Evolutionary conservation across 2,888 invertebrate genomes (phyloP).

Genomic region (Branchinecta sandiegonensis): DNA sequence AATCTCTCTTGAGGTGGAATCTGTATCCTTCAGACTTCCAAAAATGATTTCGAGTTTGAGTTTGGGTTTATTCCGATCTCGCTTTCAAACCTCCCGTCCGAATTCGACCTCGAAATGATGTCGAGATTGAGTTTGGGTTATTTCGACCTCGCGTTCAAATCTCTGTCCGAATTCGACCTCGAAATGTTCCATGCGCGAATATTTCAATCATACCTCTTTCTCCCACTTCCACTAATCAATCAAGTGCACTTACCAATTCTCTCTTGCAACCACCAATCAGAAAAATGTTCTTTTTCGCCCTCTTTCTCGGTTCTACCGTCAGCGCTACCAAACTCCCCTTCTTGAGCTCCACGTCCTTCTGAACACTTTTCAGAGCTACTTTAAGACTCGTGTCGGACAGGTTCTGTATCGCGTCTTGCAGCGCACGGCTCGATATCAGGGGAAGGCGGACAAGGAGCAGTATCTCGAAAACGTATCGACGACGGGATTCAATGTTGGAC

Average conservation of each 20-base stretch:
- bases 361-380: constrained; percentile 56
- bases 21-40: too few species aligned
- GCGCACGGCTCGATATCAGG: constrained; percentile 59
- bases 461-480: constrained; percentile 72
- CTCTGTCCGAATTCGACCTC: too few species aligned
- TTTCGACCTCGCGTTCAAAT: too few species aligned
- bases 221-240: too few species aligned
- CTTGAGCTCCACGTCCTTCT: constrained; percentile 57
- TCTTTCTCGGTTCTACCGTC: constrained; percentile 59
- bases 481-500: constrained; percentile 57
- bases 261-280: constrained; percentile 77
- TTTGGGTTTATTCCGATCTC: too few species aligned
- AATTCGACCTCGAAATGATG: too few species aligned
- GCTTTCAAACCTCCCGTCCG: too few species aligned
- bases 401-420: constrained; percentile 59
- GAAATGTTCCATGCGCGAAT: too few species aligned
- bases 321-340: constrained; percentile 58
- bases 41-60: too few species aligned
- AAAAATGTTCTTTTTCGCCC: constrained; percentile 72
- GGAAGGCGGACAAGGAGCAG: constrained; percentile 65
- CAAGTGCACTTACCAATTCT: constrained; percentile 41
- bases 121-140: too few species aligned
- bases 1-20: too few species aligned
- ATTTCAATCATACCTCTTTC: too few species aligned
- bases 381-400: constrained; percentile 66